phyloP scores from a whole-genome alignment of 2,797 vertebrate species.

The Mionectes olivaceus region DNA sequence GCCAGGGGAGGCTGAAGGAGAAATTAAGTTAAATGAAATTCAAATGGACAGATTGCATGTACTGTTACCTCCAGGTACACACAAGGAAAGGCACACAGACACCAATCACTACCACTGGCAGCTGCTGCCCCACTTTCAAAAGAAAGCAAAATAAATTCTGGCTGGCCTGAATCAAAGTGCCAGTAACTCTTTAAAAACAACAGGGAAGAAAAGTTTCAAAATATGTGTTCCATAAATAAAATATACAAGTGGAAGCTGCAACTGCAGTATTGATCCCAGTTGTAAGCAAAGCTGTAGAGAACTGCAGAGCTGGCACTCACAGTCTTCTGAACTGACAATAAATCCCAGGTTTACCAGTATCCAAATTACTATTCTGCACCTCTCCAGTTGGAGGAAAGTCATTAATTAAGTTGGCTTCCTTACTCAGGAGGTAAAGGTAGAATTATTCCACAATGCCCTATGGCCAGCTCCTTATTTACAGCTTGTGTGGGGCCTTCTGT shows the following conservation, averaged over 20 bases:
- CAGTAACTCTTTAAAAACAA: slow-evolving; percentile 42
- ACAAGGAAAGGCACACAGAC: not conserved
- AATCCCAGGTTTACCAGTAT: slow-evolving; percentile 29
- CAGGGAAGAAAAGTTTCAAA: slow-evolving; percentile 21
- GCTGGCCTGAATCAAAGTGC: not conserved
- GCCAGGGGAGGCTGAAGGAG: not conserved
- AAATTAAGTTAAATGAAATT: not conserved
- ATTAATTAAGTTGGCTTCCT: slow-evolving; percentile 48
- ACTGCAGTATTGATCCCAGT: slow-evolving; percentile 60
- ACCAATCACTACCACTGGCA: not conserved
- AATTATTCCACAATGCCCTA: not conserved
- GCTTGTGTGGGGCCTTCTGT: not conserved
- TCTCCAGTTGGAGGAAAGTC: not conserved
- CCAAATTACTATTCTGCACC: slow-evolving; percentile 20
- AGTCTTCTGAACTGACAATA: slow-evolving; percentile 25
- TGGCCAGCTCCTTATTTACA: not conserved
- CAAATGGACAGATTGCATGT: not conserved
- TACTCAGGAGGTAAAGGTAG: not conserved
- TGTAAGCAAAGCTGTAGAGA: slow-evolving; percentile 46
- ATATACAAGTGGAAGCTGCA: slow-evolving; percentile 16
- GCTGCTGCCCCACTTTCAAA: not conserved
- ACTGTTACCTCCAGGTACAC: not conserved
- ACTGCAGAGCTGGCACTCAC: slow-evolving; percentile 51
- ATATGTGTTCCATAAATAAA: slow-evolving; percentile 64
- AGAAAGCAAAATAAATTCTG: not conserved